Conservation (phyloP, 2,888 invertebrate genomes). For the Autographa gamma region DNA sequence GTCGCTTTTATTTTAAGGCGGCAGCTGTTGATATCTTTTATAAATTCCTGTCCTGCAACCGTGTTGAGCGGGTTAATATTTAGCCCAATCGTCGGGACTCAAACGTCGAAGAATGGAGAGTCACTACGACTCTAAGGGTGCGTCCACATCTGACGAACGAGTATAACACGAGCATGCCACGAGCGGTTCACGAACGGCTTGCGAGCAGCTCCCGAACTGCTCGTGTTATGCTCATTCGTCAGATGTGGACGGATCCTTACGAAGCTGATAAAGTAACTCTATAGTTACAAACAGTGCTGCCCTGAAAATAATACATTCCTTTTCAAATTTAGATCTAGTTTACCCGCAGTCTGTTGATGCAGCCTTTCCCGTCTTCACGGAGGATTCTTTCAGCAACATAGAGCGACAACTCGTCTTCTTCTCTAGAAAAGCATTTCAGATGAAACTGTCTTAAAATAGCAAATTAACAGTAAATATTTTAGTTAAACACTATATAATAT, state of each 20-base stretch:
- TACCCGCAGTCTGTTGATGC: slow-evolving; percentile 47
- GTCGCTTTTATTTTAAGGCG: no score
- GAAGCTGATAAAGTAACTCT: slow-evolving; percentile 5
- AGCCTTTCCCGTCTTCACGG: slow-evolving; percentile 26
- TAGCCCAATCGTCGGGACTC: neutral
- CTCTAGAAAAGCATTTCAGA: slow-evolving; percentile 45
- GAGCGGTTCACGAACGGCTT: no score
- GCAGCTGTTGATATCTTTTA: neutral
- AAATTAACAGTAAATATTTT: slow-evolving; percentile 32
- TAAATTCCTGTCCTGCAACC: neutral
- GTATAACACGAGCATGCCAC: no score
- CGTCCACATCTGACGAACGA: no score
- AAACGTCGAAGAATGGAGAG: neutral
- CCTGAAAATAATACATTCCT: slow-evolving; percentile 28
- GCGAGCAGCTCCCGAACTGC: no score
- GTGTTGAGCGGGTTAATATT: neutral
- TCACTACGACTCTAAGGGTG: neutral
- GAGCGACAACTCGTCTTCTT: slow-evolving; percentile 35
- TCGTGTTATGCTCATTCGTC: no score
- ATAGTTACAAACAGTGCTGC: neutral
- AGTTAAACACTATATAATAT: slow-evolving; percentile 22
- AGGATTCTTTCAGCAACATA: slow-evolving; percentile 35
- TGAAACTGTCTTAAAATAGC: slow-evolving; percentile 48
- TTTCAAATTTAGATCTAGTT: slow-evolving; percentile 38
- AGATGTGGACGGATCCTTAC: no score